Conservation (phyloP, 2,113 vertebrate genomes). For the Mesitornis unicolor region DNA sequence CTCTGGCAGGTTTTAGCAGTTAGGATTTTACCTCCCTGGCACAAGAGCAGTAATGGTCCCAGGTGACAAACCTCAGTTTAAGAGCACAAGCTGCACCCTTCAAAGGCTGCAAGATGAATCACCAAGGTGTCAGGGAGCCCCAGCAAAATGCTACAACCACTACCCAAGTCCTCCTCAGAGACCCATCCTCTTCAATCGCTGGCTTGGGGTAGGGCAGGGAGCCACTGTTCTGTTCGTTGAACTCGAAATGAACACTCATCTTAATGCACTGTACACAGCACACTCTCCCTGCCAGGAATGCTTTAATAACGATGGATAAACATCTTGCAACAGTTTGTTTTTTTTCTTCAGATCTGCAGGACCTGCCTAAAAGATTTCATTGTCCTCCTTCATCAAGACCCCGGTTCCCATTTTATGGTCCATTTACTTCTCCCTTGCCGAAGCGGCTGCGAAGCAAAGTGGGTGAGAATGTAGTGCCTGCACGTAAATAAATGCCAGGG, state of each 20-base stretch:
- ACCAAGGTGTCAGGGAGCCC: accelerated
- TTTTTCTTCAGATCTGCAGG: background rate
- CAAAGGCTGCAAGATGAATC: background rate
- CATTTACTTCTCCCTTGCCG: background rate
- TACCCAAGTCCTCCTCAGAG: background rate
- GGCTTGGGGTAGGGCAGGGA: background rate
- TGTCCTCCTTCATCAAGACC: background rate
- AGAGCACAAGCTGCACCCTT: background rate
- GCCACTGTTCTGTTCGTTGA: background rate
- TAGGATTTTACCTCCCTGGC: background rate
- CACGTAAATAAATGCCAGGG: background rate
- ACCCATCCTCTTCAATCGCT: accelerated
- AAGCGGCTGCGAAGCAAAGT: background rate
- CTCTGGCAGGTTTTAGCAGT: background rate
- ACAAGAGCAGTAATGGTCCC: background rate
- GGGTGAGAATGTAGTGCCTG: background rate
- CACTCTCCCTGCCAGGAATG: background rate
- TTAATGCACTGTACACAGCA: accelerated
- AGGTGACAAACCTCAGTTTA: background rate
- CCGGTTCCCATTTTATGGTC: background rate
- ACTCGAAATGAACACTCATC: background rate
- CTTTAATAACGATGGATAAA: background rate
- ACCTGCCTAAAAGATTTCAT: background rate
- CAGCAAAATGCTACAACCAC: background rate
- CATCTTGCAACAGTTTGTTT: background rate